A percentile compares a stretch with the other conserved stretches of the same genome.
These are phyloP conservation scores for Triplophysa yarkandensis DNA, from an alignment of 2,797 vertebrate genomes.

Conservation along the genomic window DNA sequence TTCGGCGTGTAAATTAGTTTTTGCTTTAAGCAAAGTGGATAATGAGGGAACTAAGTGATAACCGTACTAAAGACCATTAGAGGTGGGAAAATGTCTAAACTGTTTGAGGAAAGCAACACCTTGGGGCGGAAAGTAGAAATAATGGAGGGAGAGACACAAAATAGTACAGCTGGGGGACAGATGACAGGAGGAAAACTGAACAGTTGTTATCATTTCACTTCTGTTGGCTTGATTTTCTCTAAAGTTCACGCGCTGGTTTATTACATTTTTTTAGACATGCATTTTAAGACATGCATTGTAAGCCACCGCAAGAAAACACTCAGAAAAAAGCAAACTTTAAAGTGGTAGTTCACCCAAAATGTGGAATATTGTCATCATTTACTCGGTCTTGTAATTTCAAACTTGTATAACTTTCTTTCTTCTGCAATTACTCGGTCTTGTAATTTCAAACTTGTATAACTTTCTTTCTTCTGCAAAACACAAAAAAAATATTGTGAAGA, in stretches of 20 bases:
- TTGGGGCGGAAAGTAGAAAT: background rate
- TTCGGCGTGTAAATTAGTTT: constrained; percentile 45
- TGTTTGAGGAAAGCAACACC: constrained; percentile 22
- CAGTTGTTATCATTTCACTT: background rate
- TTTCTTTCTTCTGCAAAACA: too few relatives aligned
- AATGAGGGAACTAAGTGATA: constrained; percentile 50
- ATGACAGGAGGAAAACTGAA: constrained; percentile 6
- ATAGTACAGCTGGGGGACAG: background rate
- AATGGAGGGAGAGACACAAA: background rate
- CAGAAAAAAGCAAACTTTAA: too few relatives aligned
- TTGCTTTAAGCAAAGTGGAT: constrained; percentile 51
- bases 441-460: too few relatives aligned
- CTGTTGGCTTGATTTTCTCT: background rate
- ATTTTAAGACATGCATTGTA: too few relatives aligned
- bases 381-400: too few relatives aligned
- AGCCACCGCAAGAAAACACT: too few relatives aligned
- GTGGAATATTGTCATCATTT: too few relatives aligned
- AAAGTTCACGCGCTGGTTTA: background rate
- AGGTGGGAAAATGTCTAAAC: constrained; percentile 41
- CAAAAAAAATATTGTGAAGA: too few relatives aligned
- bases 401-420: too few relatives aligned
- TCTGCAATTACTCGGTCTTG: too few relatives aligned
- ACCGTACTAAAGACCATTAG: constrained; percentile 44
- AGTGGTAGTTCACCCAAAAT: background rate
- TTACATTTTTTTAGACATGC: too few relatives aligned